These are phyloP conservation scores for Ecliptopera silaceata DNA, from an alignment of 2,888 invertebrate species.

Conservation along the genomic window DNA sequence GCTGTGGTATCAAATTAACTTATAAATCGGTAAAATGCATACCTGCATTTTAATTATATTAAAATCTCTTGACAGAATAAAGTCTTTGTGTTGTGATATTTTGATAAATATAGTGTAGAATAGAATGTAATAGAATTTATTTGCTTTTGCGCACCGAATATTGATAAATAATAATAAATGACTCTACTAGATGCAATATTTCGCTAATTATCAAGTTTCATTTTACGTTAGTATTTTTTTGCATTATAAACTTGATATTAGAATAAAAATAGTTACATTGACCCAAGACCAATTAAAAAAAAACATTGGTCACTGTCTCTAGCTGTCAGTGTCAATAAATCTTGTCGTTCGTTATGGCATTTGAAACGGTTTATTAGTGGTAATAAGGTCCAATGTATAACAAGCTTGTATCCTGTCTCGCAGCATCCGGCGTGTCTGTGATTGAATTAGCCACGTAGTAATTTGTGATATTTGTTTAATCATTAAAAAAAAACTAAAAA, in stretches of 20 bases:
- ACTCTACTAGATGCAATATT: too few relatives aligned
- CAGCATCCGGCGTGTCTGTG: conserved; percentile 11
- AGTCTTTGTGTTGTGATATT: neutral
- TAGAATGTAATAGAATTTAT: too few relatives aligned
- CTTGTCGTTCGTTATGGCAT: conserved; percentile 25
- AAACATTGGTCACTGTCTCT: neutral
- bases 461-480: neutral
- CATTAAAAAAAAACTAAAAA: too few relatives aligned
- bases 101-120: too few relatives aligned
- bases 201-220: too few relatives aligned
- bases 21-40: neutral
- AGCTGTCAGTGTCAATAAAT: conserved; percentile 7
- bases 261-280: too few relatives aligned
- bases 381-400: conserved; percentile 19
- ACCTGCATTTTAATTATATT: neutral
- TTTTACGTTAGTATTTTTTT: too few relatives aligned
- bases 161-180: too few relatives aligned
- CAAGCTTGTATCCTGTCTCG: conserved; percentile 19
- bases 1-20: conserved; percentile 6
- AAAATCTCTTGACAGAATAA: neutral
- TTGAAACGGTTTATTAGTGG: conserved; percentile 25
- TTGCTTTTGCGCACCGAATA: too few relatives aligned
- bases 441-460: conserved; percentile 8
- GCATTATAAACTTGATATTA: too few relatives aligned
- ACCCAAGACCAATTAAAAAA: neutral